Conservation (phyloP, 2,113 vertebrate genomes). For the Struthidea cinerea region DNA sequence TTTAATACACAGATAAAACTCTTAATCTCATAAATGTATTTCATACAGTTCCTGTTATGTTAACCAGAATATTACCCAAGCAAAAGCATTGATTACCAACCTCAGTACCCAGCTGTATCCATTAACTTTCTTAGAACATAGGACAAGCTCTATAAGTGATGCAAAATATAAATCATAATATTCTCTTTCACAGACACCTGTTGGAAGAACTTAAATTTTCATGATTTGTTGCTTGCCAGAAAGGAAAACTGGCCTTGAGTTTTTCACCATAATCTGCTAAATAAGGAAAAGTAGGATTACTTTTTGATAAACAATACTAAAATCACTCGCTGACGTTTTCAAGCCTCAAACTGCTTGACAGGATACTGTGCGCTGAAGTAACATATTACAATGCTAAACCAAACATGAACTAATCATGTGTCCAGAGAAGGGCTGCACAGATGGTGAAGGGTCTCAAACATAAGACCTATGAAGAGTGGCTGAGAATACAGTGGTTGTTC, state of each 20-base stretch:
- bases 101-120: background rate
- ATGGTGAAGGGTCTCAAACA: fast-evolving
- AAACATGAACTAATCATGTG: background rate
- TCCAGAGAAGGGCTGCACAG: background rate
- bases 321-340: background rate
- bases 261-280: background rate
- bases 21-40: background rate
- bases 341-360: background rate
- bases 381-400: background rate
- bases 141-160: background rate
- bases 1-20: background rate
- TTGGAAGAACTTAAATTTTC: background rate
- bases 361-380: fast-evolving
- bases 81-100: background rate
- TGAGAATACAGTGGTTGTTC: background rate
- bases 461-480: background rate
- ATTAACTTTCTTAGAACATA: background rate
- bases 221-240: background rate
- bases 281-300: background rate
- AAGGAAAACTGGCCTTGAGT: background rate
- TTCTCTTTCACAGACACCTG: background rate
- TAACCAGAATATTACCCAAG: background rate
- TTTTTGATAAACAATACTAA: background rate
- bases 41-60: background rate
- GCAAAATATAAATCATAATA: background rate